Evolutionary conservation across 2,888 invertebrate genomes (phyloP), one percentile per base, ranked within the genome.

Genomic region (Drosophila sordidula): DNA sequence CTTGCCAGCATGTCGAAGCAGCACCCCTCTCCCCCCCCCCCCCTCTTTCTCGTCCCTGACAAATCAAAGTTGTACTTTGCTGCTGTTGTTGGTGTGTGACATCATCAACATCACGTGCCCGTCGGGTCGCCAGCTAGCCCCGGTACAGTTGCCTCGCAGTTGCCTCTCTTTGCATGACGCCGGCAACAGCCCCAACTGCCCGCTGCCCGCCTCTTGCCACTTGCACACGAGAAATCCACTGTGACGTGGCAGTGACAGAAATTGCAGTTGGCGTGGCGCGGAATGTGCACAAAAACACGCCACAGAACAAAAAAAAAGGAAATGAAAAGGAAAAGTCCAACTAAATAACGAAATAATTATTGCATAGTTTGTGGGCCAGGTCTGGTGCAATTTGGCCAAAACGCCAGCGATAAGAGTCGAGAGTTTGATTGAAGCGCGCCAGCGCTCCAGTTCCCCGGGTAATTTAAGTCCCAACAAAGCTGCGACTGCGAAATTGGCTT

Each of bases 221-320:
- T 49, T 67, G 61, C 72, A 55, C 47, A 68, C 63, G 45, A 55
- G 38, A 58, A 64, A 38, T 25, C 45, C 45, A 18, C 39, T 34
- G 46, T 65, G 66, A 67, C 67, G 75, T 64, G 76, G 64, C 78
- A 67, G 62, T 76, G 82, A 78, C 83, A 70, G 72, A 80, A 85
- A 83, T 80, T 83, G 77, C 79, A 83, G 80, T 66, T 84, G 71
- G 50, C 65, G 51, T 68, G 67, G 59, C 64, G 32, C n/a, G 44
- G 45, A 69, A 62, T 62, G 68, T 39, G 49, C 52, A 38, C 42
- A 56, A 62, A 57, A 36, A 54, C 6, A 16, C 29, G 18, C 32
- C 42, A 38, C 6, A 26, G n/a, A n/a, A 8, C 6, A 26, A n/a
- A 18, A 8, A 52, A 52, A 16, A 8, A 9, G 25, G 44, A 16